phyloP scores from a whole-genome alignment of 1,140 invertebrate genomes.

The Orius laevigatus region DNA sequence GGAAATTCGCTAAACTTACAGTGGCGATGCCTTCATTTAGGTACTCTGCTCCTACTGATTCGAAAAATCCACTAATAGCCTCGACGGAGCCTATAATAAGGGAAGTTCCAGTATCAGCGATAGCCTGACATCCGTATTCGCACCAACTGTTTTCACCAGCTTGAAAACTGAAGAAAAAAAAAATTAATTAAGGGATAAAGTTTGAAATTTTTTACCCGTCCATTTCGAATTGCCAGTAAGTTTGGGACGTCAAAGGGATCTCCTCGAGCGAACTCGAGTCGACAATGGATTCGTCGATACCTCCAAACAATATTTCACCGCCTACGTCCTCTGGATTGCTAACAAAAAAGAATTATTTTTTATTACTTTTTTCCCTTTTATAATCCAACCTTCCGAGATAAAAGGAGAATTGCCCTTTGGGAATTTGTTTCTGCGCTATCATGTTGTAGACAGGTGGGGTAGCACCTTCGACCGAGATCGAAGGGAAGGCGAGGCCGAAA shows the following conservation, averaged over 20 bases:
- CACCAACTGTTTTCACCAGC: slow-evolving; percentile 25
- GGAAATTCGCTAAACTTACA: slow-evolving; percentile 9
- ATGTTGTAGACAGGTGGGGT: slow-evolving; percentile 44
- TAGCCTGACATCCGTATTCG: slow-evolving; percentile 36
- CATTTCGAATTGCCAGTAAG: slow-evolving; percentile 96
- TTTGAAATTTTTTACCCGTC: slow-evolving; percentile 39
- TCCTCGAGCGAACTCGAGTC: slow-evolving; percentile 77
- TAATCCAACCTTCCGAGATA: slow-evolving; percentile 34
- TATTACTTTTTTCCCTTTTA: not conserved
- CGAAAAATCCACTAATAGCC: slow-evolving; percentile 27
- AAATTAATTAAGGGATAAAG: not conserved
- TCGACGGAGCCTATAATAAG: slow-evolving; percentile 48
- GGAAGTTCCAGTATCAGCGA: slow-evolving; percentile 63
- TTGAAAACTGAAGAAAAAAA: not conserved
- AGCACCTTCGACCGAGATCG: slow-evolving; percentile 40
- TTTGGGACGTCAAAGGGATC: slow-evolving; percentile 67
- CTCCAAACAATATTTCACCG: slow-evolving; percentile 87
- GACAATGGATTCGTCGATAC: slow-evolving; percentile 52
- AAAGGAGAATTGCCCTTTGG: slow-evolving; percentile 41
- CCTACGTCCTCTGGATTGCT: slow-evolving; percentile 29
- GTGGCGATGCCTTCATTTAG: slow-evolving; percentile 27
- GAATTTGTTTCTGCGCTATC: slow-evolving; percentile 36
- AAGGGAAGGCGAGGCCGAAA: slow-evolving; percentile 37
- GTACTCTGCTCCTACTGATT: slow-evolving; percentile 16
- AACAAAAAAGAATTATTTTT: not conserved